A percentile compares a stretch with the other conserved stretches of the same genome.
Evolutionary conservation across 2,888 invertebrate genomes (phyloP).

Genomic region (Pemphredon lugubris): DNA sequence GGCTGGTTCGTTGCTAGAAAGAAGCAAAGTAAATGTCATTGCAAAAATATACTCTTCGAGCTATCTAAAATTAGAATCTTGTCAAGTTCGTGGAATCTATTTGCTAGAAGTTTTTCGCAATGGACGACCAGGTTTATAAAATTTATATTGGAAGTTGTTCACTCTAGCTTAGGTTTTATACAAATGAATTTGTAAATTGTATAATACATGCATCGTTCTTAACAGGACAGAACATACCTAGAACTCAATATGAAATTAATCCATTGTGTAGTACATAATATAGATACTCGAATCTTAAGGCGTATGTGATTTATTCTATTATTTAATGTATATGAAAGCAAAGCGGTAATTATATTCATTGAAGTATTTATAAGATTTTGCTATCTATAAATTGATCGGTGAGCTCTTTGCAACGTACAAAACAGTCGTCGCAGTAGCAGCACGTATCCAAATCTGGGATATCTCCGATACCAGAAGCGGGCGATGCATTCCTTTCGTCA

Average conservation of each 20-base stretch:
- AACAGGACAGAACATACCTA: too few species aligned
- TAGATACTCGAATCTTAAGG: neutral
- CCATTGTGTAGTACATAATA: too few species aligned
- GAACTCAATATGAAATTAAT: too few species aligned
- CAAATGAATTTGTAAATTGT: too few species aligned
- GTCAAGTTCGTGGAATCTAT: slow-evolving; percentile 24
- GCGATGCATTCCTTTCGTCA: slow-evolving; percentile 54
- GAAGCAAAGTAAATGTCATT: slow-evolving; percentile 55
- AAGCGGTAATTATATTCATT: neutral
- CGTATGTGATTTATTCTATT: neutral
- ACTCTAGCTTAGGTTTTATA: too few species aligned
- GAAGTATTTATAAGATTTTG: slow-evolving; percentile 73
- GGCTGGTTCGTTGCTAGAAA: slow-evolving; percentile 23
- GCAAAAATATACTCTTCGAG: slow-evolving; percentile 56
- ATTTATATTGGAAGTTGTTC: too few species aligned
- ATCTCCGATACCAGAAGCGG: slow-evolving; percentile 81
- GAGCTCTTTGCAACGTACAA: slow-evolving; percentile 82
- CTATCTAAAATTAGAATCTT: slow-evolving; percentile 63
- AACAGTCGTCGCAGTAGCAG: slow-evolving; percentile 90
- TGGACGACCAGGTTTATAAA: neutral
- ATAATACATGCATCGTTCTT: neutral
- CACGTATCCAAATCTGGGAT: slow-evolving; percentile 81
- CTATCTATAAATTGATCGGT: slow-evolving; percentile 64
- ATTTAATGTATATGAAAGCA: neutral
- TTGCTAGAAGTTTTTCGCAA: neutral